phyloP scores from a whole-genome alignment of 2,888 invertebrate genomes.

The Caenorhabditis macrosperma region DNA sequence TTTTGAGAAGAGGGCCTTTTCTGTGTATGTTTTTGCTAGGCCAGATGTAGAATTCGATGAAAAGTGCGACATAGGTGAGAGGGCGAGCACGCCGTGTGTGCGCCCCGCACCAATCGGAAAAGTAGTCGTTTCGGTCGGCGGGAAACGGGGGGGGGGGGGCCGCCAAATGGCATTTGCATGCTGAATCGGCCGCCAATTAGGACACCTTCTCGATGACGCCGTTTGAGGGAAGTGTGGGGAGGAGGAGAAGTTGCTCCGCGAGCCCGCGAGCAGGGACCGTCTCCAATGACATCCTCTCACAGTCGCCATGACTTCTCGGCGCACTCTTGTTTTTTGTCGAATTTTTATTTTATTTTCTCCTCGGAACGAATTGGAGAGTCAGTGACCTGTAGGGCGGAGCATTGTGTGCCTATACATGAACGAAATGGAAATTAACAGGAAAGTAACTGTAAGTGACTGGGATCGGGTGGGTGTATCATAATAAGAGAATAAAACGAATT shows the following conservation, averaged over 20 bases:
- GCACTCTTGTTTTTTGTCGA: not conserved
- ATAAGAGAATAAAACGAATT: not conserved
- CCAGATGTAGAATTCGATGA: conserved; percentile 15
- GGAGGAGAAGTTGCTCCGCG: conserved; percentile 20
- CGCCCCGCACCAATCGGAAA: not conserved
- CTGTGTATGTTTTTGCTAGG: not conserved
- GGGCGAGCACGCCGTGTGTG: conserved; percentile 3
- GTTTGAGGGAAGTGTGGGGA: not conserved
- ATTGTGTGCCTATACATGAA: conserved; percentile 2
- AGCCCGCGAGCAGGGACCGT: conserved; percentile 3
- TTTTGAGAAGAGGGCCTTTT: not conserved
- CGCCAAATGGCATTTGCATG: conserved; percentile 23
- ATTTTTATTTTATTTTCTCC: too few species aligned
- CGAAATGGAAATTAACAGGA: not conserved
- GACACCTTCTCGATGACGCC: not conserved
- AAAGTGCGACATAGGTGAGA: conserved; percentile 41
- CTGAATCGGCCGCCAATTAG: conserved; percentile 29
- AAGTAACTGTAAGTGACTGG: conserved; percentile 8
- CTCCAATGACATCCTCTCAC: conserved; percentile 18
- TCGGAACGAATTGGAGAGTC: not conserved
- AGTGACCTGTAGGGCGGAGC: not conserved
- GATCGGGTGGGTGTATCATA: not conserved
- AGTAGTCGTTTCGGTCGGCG: not conserved
- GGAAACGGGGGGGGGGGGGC: too few species aligned
- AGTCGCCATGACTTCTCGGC: conserved; percentile 6